Evolutionary conservation across 2,797 vertebrate species (phyloP), one percentile per base, ranked within the genome.

Genomic region (Micropoecilia bifurca): DNA sequence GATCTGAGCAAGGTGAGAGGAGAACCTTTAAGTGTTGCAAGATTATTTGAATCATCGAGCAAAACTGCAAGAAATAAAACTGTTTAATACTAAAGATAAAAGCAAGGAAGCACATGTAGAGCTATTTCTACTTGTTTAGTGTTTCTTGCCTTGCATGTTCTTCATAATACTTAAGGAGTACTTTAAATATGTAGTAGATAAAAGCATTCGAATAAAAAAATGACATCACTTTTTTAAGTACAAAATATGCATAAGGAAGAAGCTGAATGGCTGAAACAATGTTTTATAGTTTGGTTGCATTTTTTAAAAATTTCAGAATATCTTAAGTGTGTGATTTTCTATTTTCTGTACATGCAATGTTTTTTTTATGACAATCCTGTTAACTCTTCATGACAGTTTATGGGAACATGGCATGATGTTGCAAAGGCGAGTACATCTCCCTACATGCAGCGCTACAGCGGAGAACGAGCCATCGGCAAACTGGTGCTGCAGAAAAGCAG

Each of bases 371-470:
- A 22, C 20, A 50, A 50, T 50, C 48, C 6, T 71, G 41, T n/a
- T 43, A n/a, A 69, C 1, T 28, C 28, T 75, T 71, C 20, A 22
- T 16, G 1, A 80, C 90, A 99, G 98, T 95, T 98, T 77, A 93
- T 97, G 0, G 98, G 98, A 39, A 98, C 96, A 43, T 99, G 98
- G 98, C 95, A 96, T 0, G 96, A 96, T 2, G 5, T 98, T 0
- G 97, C 95, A 0, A 36, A 94, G 0, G 97, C 96, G 0, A 96
- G 94, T 0, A 95, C 95, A 25, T 97, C 96, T 81, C 88, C 79
- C 0, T 91, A 96, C 89, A 74, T 96, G 81, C 93, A 90, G 77
- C 88, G 77, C 13, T 72, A 95, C 71, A 94, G 87, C 66, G 82
- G 77, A 66, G 94, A 91, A 0, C 82, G 90, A 79, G 89, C 91